These are phyloP conservation scores for Tetrao urogallus DNA, from an alignment of 2,113 vertebrate genomes.

Conservation along the genomic window DNA sequence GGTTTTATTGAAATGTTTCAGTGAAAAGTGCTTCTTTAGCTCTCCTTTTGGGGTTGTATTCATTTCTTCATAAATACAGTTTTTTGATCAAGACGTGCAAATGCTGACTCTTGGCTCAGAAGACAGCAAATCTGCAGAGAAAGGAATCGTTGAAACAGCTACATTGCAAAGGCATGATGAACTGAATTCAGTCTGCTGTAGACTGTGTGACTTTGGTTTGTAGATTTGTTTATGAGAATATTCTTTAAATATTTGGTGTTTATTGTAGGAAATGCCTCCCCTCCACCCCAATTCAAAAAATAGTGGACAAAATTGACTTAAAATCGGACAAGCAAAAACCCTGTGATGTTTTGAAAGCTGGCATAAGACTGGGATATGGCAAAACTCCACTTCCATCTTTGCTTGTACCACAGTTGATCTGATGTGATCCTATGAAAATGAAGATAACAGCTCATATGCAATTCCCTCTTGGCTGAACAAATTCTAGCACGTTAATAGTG, in stretches of 20 bases:
- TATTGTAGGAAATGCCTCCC: neutral
- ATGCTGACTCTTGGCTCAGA: neutral
- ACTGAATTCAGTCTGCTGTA: neutral
- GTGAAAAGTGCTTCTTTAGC: neutral
- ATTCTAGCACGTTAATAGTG: neutral
- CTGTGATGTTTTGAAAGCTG: neutral
- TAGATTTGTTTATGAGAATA: neutral
- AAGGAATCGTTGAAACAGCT: neutral
- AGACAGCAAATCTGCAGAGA: neutral
- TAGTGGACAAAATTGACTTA: too few relatives aligned
- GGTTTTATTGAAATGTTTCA: neutral
- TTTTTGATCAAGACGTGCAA: fast-evolving
- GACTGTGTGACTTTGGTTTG: neutral
- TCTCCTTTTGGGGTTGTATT: neutral
- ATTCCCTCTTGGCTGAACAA: neutral
- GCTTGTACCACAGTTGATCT: neutral
- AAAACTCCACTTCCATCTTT: neutral
- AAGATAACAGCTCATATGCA: neutral
- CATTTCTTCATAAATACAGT: neutral
- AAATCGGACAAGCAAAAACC: neutral
- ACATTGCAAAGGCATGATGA: neutral
- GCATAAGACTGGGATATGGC: neutral
- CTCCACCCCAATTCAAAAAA: neutral
- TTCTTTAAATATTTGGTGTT: too few relatives aligned
- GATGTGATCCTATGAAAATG: neutral